Base-by-base conservation (phyloP, 2,113 vertebrate species). In the Elanus axillaris region DNA sequence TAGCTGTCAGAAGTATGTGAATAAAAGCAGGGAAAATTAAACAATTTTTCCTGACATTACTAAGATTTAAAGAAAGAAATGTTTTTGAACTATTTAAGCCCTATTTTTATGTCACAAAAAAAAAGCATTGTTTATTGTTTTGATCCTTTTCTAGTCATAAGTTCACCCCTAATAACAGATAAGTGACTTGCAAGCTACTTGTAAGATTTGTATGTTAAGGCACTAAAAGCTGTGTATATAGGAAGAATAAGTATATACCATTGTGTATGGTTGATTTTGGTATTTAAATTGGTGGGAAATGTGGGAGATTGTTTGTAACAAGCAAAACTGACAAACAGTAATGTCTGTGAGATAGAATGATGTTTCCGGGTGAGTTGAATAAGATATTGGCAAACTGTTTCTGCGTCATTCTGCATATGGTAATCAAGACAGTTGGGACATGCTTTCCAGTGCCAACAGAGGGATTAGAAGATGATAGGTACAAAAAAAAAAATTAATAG, bases 331-430 rank as follows among this genome's bases (percentile, higher is more conserved):
- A 53, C 48, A 78, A 64, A 68, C 17, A 3, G 0, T 84, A 72
- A 18, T 53, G 60, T 56, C 52, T 79, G 18, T 47, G 43, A 63
- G 60, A 63, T 15, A 73, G 42, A 69, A 43, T 31, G 19, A 52
- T 94, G 55, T 8, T 92, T 95, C 71, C 0, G n/a, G 16, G 55
- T 76, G 63, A 91, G 32, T 62, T 64, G 23, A 86, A 10, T 84
- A 83, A 94, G 48, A 40, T 90, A 96, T 13, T 95, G 60, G 90
- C 93, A 96, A 79, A 95, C 93, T 67, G 32, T 83, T 95, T 92
- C 72, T 86, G 27, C n/a, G 8, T 90, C 34, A 10, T 84, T 73
- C 80, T 92, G 32, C 40, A 56, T 89, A 90, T 91, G 75, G 42
- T 85, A 81, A 19, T 96, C 50, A 87, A 56, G 72, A 97, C 76